Evolutionary conservation across 1,140 invertebrate species (phyloP), one percentile per base, ranked within the genome.

Genomic region (Cotesia chilonis): DNA sequence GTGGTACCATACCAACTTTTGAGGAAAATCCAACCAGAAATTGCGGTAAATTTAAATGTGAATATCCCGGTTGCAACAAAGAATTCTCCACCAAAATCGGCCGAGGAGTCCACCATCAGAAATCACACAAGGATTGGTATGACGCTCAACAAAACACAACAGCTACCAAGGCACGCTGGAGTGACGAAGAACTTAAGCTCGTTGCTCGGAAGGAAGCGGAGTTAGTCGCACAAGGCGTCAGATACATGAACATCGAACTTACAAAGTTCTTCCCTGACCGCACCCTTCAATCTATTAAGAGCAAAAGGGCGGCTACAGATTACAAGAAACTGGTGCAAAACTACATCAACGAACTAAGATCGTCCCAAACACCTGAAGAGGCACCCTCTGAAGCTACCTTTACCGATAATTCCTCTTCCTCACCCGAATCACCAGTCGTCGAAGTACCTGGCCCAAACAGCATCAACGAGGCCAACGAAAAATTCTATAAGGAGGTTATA

Each of bases 71-170:
- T 1, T 72, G 71, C 60, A 12, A 9, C 5, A 41, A 64, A n/a
- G 4, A 6, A 6, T 72, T 72, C 38, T n/a, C 51, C 14, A 72
- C 63, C 54, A 20, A 41, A 4, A 72, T 37, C 10, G 68, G 73
- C 2, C 10, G 63, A 4, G 68, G 73, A 17, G 64, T 68, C 7
- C 73, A 74, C 35, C 17, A 64, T 7, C 69, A 68, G 41, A 57
- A 38, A n/a, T 54, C n/a, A 14, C 73, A 74, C 59, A 71, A 67
- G n/a, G 73, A 71, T 28, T 68, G 63, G 73, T 74, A 71, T 36
- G 73, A 74, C 41, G 64, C 61, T 10, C 14, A 41, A 20, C n/a
- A 60, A 14, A 71, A 71, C 41, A 51, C 38, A 6, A 17, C 12
- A 5, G n/a, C 9, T 37, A 14, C 1, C 0, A 74, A 71, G 38